Conservation (phyloP, 1,140 invertebrate genomes). For the Drosophila ficusphila region DNA sequence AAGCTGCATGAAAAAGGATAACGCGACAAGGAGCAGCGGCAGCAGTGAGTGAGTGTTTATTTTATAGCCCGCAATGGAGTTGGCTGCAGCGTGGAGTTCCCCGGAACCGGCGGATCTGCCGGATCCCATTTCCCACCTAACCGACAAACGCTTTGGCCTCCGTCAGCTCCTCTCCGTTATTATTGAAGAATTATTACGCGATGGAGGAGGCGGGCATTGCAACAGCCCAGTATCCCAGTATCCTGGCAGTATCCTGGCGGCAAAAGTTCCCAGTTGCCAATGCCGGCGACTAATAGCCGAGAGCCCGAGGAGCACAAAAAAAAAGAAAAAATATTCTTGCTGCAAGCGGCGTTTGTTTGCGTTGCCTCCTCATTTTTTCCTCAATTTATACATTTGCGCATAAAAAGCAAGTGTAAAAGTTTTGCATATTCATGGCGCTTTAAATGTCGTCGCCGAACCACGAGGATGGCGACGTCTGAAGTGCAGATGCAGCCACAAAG, state of each 20-base stretch:
- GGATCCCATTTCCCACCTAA: constrained; percentile 47
- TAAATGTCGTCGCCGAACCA: constrained; percentile 74
- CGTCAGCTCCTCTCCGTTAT: constrained; percentile 45
- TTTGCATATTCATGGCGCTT: constrained; percentile 82
- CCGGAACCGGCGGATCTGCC: constrained; percentile 28
- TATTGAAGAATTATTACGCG: constrained; percentile 79
- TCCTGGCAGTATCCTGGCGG: constrained; percentile 44
- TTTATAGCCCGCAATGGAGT: constrained; percentile 75
- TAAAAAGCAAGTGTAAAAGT: constrained; percentile 77
- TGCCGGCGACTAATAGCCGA: constrained; percentile 65
- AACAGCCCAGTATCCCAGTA: not conserved
- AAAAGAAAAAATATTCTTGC: constrained; percentile 54
- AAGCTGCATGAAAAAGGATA: constrained; percentile 32
- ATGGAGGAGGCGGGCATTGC: constrained; percentile 13
- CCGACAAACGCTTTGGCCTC: constrained; percentile 64
- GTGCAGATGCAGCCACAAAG: constrained; percentile 69
- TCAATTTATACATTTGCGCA: constrained; percentile 58
- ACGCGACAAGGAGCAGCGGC: constrained; percentile 50
- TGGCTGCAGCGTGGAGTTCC: constrained; percentile 32
- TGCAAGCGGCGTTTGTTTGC: constrained; percentile 37
- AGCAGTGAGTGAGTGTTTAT: constrained; percentile 77
- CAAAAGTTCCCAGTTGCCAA: constrained; percentile 65
- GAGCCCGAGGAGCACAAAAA: constrained; percentile 34
- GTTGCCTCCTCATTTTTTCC: constrained; percentile 21
- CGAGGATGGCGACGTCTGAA: constrained; percentile 60